Base-by-base conservation (phyloP, 2,888 invertebrate species). In the Sinohyriopsis cumingii region DNA sequence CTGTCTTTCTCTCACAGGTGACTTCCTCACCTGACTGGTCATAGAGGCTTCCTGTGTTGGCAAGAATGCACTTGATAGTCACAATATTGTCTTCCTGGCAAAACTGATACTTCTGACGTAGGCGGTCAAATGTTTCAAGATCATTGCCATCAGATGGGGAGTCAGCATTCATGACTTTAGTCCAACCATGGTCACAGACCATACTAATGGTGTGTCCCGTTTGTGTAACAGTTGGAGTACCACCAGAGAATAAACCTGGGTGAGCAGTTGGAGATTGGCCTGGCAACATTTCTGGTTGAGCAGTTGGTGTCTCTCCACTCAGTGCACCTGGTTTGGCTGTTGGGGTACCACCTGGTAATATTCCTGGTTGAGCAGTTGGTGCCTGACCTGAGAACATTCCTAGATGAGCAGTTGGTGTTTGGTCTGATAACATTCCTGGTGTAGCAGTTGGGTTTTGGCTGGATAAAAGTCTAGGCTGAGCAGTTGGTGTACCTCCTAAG, bases 1-100 rank as follows among this genome's bases (percentile, higher is more conserved):
- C 96, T 19, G 92, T 91, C 78, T 94, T 93, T 71, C 95, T 87
- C 65, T 87, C 83, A 74, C 89, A 89, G 0, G 73, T 74, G 1
- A 80, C 81, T 53, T 69, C 75, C 68, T 83, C 78, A 4, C 80
- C 81, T 56, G 77, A 72, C 59, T 68, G 71, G n/a, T 68, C 69
- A 25, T 73, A 72, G 7, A 66, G 65, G 59, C 75, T 71, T 59
- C 69, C 78, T 15, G 68, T 66, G 55, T 75, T 77, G 19, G 75
- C 74, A 59, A 71, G 77, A 12, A 68, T 68, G 61, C 83, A 84
- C 63, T 72, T 67, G 15, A 78, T 73, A 18, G 79, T 71, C 1
- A 82, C 73, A 60, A 84, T 82, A 60, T 79, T 72, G 60, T 68
- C 68, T 18, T 69, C 73, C 15, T 73, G 76, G 73, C 85, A 85